phyloP scores from a whole-genome alignment of 2,888 invertebrate genomes.

The Molanna angustata region DNA sequence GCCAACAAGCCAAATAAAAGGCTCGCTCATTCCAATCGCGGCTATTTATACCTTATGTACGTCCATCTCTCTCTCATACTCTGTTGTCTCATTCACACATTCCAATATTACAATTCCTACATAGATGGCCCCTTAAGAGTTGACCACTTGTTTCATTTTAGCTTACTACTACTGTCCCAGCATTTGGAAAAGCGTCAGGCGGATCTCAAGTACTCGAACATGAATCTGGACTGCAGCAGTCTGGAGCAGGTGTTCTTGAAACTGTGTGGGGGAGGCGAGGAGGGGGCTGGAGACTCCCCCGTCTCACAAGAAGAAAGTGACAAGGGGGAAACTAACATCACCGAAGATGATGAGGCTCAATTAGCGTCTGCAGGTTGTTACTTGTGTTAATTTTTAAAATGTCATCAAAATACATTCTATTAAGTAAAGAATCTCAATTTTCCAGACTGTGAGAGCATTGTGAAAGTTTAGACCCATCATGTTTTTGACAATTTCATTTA shows the following conservation, averaged over 20 bases:
- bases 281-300: conserved; percentile 1
- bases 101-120: too few relatives aligned
- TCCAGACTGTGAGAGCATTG: too few relatives aligned
- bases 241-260: conserved; percentile 63
- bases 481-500: too few relatives aligned
- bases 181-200: conserved; percentile 49
- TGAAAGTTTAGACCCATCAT: too few relatives aligned
- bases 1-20: too few relatives aligned
- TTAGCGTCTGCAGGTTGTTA: neutral
- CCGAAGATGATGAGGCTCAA: too few relatives aligned
- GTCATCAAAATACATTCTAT: neutral
- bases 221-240: conserved; percentile 59
- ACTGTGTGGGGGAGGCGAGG: conserved; percentile 40
- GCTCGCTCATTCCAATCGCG: too few relatives aligned
- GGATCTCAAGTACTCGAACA: conserved; percentile 47
- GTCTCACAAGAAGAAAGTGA: neutral
- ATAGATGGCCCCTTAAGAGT: too few relatives aligned
- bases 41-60: too few relatives aligned
- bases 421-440: neutral
- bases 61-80: too few relatives aligned
- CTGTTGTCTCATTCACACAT: too few relatives aligned
- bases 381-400: neutral
- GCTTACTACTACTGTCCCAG: conserved; percentile 48
- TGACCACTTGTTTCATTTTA: conserved; percentile 35
- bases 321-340: conserved; percentile 5